phyloP scores from a whole-genome alignment of 2,797 vertebrate genomes.

The Sardinella longiceps region DNA sequence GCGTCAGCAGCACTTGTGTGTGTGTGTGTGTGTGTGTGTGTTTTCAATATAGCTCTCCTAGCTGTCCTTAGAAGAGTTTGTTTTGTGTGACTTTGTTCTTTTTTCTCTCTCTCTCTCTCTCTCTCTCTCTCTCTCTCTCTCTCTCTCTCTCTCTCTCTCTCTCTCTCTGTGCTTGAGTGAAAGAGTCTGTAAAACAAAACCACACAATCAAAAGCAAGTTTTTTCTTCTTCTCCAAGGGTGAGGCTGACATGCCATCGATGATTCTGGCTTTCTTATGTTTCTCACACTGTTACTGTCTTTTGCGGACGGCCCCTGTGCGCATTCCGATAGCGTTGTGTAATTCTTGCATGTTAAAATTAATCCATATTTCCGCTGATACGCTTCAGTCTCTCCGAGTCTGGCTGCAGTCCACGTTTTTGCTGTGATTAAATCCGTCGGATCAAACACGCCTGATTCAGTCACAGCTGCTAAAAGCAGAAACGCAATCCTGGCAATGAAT shows the following conservation, averaged over 20 bases:
- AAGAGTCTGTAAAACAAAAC: background rate
- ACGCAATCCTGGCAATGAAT: background rate
- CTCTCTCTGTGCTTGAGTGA: background rate
- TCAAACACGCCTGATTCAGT: background rate
- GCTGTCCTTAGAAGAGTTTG: too few species aligned
- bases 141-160: too few species aligned
- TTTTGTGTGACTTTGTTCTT: too few species aligned
- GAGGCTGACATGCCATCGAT: background rate
- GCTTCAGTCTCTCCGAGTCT: background rate
- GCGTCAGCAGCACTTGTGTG: slow-evolving; percentile 10
- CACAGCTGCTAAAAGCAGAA: slow-evolving; percentile 21
- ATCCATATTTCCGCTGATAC: background rate
- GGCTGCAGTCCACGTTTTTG: background rate
- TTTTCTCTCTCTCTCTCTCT: too few species aligned
- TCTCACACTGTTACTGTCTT: background rate
- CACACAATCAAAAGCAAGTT: background rate
- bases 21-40: background rate
- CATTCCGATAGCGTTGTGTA: background rate
- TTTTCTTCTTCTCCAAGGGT: background rate
- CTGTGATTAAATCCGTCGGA: slow-evolving; percentile 6
- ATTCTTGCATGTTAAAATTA: background rate
- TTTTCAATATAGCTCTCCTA: background rate
- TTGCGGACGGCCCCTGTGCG: background rate
- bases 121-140: too few species aligned
- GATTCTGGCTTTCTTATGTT: background rate